Base-by-base conservation (phyloP, 2,797 vertebrate genomes). In the Gephyroberyx darwinii region DNA sequence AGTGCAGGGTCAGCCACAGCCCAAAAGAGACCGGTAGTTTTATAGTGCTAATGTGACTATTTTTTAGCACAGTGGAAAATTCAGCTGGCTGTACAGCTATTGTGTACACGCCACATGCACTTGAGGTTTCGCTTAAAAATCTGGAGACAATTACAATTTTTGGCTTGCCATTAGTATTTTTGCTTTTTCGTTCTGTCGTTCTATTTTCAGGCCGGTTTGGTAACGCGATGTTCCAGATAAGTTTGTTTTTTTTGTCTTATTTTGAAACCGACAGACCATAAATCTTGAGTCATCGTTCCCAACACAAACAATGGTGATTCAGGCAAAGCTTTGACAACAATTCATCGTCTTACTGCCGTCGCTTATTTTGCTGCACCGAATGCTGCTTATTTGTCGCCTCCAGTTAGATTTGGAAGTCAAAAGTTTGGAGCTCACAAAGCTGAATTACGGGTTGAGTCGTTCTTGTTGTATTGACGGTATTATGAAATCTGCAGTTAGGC, bases 201-300 rank as follows among this genome's bases (percentile, higher is more conserved):
- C 74, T 80, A 74, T 84, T 86, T 86, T 59, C 7, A 68, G 69
- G 30, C n/a, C 1, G 12, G 20, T 59, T 76, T 50, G 22, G 71
- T 59, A 80, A 77, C 71, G 41, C 26, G 48, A 22, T 78, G 59
- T 73, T 74, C 69, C 67, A 14, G 9, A 58, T 26, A 26, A n/a
- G n/a, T n/a, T n/a, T n/a, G n/a, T 19, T 6, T 50, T 62, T 71
- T 2, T 30, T 41, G 52, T 53, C 30, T 69, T 71, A 82, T 80
- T 63, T 64, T 70, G 35, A 56, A 77, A 65, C 26, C 14, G 26
- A 31, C 31, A 58, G 35, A 45, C 41, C 17, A 64, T 62, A 62
- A 71, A 74, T 68, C 22, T 69, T 54, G 3, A 41, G 22, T 19
- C 39, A 52, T 31, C 12, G n/a, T 48, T 57, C 7, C 41, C 14